Evolutionary conservation across 2,113 vertebrate genomes (phyloP).

Genomic region (Morone chrysops): DNA sequence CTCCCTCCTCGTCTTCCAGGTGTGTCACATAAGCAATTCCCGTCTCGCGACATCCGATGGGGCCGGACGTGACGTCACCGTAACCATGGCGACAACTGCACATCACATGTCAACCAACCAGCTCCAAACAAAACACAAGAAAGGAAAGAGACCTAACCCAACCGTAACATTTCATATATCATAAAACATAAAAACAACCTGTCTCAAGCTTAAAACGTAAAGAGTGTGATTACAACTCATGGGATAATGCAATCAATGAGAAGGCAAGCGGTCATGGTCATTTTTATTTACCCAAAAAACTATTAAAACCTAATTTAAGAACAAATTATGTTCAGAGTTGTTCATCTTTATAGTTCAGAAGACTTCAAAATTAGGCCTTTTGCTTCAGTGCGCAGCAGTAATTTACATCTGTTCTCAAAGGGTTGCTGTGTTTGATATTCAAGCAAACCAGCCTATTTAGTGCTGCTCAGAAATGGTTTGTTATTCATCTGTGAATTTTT

Average conservation of each 20-base stretch:
- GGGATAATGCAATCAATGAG: neutral
- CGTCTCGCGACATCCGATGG: too few species aligned
- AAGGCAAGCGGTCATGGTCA: neutral
- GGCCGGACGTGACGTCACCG: too few species aligned
- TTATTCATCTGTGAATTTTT: slow-evolving; percentile 29
- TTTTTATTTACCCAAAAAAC: neutral
- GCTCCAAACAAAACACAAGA: too few species aligned
- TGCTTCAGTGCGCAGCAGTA: slow-evolving; percentile 19
- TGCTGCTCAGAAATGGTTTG: slow-evolving; percentile 23
- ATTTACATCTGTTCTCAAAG: slow-evolving; percentile 27
- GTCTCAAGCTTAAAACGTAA: neutral
- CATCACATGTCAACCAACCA: too few species aligned
- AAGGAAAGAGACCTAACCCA: too few species aligned
- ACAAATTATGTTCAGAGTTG: neutral
- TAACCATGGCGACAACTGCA: too few species aligned
- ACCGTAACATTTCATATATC: too few species aligned
- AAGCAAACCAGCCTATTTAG: slow-evolving; percentile 31
- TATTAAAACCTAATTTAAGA: neutral
- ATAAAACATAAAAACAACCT: neutral
- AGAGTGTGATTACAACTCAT: neutral
- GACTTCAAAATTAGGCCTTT: slow-evolving; percentile 20
- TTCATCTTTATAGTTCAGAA: slow-evolving; percentile 21
- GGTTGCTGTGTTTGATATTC: slow-evolving; percentile 20
- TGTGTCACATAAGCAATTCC: too few species aligned
- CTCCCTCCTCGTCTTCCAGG: too few species aligned